Conservation (phyloP, 2,888 invertebrate species). For the Stegana nigrithorax region DNA sequence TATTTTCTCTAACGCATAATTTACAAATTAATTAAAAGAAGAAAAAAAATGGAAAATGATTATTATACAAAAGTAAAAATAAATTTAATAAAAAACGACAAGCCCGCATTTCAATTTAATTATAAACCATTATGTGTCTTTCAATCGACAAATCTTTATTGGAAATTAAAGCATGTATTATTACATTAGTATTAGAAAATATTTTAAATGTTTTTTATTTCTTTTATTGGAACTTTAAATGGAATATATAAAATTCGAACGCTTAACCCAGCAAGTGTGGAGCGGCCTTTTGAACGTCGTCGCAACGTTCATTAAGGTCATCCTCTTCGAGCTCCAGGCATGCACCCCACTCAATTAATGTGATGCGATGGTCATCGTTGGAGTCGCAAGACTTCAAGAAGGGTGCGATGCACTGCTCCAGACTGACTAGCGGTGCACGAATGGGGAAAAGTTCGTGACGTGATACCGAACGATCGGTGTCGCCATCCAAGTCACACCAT, state of each 20-base stretch:
- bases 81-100: constrained; percentile 53
- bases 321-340: constrained; percentile 86
- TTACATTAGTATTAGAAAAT: constrained; percentile 33
- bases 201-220: no score
- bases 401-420: constrained; percentile 97
- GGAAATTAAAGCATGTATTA: no score
- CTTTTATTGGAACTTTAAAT: background rate
- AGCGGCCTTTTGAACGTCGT: constrained; percentile 74
- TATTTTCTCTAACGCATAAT: constrained; percentile 36
- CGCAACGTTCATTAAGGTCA: constrained; percentile 84
- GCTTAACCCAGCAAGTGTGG: constrained; percentile 62
- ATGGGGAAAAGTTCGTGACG: constrained; percentile 97
- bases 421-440: constrained; percentile 91
- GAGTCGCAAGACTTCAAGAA: constrained; percentile 93
- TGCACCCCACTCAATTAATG: constrained; percentile 92
- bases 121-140: no score
- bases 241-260: background rate
- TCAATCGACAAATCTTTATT: no score
- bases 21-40: constrained; percentile 52
- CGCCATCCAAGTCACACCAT: constrained; percentile 96
- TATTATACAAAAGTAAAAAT: constrained; percentile 49
- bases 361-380: constrained; percentile 90
- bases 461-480: constrained; percentile 91
- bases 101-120: no score
- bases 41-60: no score